Conservation (phyloP, 92 coral and sea anemone species). For the Phenganax subtilis region DNA sequence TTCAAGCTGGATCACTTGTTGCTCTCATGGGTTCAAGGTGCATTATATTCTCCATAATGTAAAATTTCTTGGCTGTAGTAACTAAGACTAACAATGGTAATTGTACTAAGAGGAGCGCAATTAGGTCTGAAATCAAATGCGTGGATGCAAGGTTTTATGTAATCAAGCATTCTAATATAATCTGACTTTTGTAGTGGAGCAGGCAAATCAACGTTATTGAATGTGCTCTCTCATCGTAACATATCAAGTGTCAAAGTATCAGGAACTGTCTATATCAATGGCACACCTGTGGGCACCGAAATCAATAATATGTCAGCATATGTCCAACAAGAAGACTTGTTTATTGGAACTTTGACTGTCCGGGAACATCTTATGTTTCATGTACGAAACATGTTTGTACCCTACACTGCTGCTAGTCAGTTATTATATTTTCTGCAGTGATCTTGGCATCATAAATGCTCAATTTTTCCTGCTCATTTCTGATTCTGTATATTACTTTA, state of each 20-base stretch:
- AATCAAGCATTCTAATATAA: too few relatives aligned
- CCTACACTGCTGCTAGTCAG: neutral
- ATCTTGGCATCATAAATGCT: too few relatives aligned
- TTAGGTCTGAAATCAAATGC: neutral
- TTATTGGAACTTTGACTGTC: conserved; percentile 90
- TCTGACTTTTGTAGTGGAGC: conserved; percentile 62
- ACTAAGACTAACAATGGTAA: too few relatives aligned
- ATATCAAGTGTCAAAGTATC: conserved; percentile 65
- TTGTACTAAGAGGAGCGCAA: too few relatives aligned
- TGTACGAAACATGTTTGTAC: conserved; percentile 36
- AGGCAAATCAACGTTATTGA: conserved; percentile 86
- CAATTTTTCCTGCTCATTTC: too few relatives aligned
- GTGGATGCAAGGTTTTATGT: neutral
- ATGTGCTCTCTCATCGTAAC: conserved; percentile 87
- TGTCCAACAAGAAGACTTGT: conserved; percentile 87
- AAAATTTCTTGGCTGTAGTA: neutral
- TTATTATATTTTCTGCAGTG: too few relatives aligned
- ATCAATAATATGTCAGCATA: conserved; percentile 87
- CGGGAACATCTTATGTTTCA: conserved; percentile 87
- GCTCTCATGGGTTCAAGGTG: conserved; percentile 96
- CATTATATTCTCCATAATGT: neutral
- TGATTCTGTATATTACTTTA: too few relatives aligned
- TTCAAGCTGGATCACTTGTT: conserved; percentile 70
- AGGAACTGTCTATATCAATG: conserved; percentile 69
- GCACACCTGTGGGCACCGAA: conserved; percentile 51